Evolutionary conservation across 2,888 invertebrate species (phyloP).

Genomic region (Megalurothrips usitatus): DNA sequence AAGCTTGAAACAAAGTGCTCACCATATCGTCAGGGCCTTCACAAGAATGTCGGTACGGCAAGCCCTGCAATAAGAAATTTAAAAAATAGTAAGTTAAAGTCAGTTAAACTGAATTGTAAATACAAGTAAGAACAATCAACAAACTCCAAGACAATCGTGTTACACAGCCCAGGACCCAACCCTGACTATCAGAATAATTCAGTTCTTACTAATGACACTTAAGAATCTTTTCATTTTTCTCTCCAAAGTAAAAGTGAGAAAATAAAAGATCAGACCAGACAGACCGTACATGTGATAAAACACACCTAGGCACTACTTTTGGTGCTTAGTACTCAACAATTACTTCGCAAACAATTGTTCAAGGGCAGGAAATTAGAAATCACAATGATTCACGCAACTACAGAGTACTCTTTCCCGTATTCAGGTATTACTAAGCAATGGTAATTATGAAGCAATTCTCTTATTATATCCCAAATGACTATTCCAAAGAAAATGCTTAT

Average conservation of each 20-base stretch:
- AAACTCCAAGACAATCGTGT: background rate
- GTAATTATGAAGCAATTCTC: too few species aligned
- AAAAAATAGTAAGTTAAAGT: background rate
- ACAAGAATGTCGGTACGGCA: constrained; percentile 92
- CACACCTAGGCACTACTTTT: too few species aligned
- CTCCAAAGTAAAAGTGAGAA: background rate
- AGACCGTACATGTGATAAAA: too few species aligned
- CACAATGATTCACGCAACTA: too few species aligned
- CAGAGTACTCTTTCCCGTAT: too few species aligned
- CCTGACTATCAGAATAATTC: background rate
- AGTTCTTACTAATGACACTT: background rate
- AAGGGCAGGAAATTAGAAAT: too few species aligned
- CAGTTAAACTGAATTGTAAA: constrained; percentile 24
- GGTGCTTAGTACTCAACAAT: too few species aligned
- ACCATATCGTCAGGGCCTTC: constrained; percentile 99
- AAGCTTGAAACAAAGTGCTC: constrained; percentile 43
- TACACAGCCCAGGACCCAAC: background rate
- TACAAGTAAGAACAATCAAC: background rate
- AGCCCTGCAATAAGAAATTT: constrained; percentile 54
- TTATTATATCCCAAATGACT: too few species aligned
- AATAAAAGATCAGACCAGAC: background rate
- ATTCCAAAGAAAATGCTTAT: too few species aligned
- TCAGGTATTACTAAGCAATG: too few species aligned
- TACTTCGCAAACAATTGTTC: too few species aligned
- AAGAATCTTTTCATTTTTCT: constrained; percentile 22